A percentile compares a stretch with the other conserved stretches of the same genome.
These are phyloP conservation scores for Actenoides lindsayi DNA, from an alignment of 2,113 vertebrate species.

Conservation along the genomic window DNA sequence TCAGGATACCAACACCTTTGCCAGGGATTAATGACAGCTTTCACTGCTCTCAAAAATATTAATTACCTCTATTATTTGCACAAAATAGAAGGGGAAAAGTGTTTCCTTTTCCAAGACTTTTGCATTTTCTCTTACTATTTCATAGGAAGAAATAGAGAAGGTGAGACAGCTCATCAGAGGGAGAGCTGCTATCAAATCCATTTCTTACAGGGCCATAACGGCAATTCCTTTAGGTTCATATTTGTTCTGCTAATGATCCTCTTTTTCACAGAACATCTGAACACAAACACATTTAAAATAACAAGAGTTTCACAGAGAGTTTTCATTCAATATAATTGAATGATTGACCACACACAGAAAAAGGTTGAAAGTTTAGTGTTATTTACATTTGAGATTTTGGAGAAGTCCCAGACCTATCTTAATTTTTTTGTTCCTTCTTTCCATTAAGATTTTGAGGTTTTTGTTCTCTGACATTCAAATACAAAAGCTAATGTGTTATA, in stretches of 20 bases:
- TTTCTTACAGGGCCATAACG: not conserved
- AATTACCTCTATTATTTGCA: not conserved
- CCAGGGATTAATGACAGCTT: not conserved
- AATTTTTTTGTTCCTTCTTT: not conserved
- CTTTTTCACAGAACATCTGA: not conserved
- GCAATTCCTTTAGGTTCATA: not conserved
- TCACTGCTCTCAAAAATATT: not conserved
- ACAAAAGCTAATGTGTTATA: not conserved
- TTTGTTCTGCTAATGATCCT: not conserved
- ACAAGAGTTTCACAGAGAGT: not conserved
- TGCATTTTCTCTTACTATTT: not conserved
- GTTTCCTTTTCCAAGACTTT: not conserved
- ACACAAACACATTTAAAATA: not conserved
- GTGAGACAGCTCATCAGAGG: not conserved
- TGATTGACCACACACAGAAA: not conserved
- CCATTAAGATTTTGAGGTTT: rapidly evolving
- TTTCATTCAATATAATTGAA: not conserved
- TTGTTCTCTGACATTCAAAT: not conserved
- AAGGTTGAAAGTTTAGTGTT: not conserved
- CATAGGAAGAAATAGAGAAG: not conserved
- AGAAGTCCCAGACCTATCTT: not conserved
- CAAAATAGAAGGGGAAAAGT: not conserved
- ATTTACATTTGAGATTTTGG: not conserved
- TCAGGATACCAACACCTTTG: not conserved
- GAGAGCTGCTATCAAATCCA: not conserved